Evolutionary conservation across 2,888 invertebrate species (phyloP).

Genomic region (Mellilla xanthometata): DNA sequence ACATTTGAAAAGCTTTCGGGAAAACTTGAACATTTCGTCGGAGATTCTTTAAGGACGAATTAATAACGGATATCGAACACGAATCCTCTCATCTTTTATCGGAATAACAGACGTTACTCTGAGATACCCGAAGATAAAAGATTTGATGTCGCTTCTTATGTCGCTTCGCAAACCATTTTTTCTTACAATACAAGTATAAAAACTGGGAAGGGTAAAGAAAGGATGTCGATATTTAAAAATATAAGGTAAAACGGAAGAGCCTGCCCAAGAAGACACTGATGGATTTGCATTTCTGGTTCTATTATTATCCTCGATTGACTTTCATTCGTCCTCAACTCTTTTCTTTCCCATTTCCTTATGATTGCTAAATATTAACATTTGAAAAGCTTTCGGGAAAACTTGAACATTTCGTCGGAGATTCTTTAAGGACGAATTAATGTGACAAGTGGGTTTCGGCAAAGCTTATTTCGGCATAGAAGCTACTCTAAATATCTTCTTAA

Average conservation of each 20-base stretch:
- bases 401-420: constrained; percentile 3
- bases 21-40: no score
- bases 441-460: constrained; percentile 6
- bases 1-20: constrained; percentile 6
- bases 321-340: constrained; percentile 14
- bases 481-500: background rate
- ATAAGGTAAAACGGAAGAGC: constrained; percentile 31
- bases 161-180: constrained; percentile 51
- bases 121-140: constrained; percentile 47
- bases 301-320: constrained; percentile 21
- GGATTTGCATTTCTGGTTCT: constrained; percentile 22
- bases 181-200: constrained; percentile 43
- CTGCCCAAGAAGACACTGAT: constrained; percentile 17
- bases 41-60: no score
- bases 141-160: constrained; percentile 43
- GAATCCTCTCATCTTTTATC: constrained; percentile 20
- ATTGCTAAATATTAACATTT: constrained; percentile 12
- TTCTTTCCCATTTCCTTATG: constrained; percentile 6
- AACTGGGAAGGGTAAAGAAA: constrained; percentile 34
- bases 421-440: constrained; percentile 1
- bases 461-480: constrained; percentile 1
- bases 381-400: background rate
- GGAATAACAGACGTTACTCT: constrained; percentile 34
- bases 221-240: constrained; percentile 41
- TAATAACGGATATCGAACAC: constrained; percentile 7